These are phyloP conservation scores for Poeciliopsis paucimaculata DNA, from an alignment of 2,797 vertebrate genomes.

Conservation along the genomic window DNA sequence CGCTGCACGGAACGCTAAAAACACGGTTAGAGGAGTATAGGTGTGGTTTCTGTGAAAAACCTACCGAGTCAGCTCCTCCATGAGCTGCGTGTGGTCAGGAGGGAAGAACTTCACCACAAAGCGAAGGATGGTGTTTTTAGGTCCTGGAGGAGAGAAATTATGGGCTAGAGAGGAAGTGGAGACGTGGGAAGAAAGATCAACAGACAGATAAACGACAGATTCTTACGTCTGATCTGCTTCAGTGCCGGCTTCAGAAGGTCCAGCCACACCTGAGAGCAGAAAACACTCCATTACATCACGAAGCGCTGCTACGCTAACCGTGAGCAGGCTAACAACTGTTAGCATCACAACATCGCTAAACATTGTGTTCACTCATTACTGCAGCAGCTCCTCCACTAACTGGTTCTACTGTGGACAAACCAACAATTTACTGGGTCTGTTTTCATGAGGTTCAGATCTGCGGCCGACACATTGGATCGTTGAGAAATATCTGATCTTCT, in stretches of 20 bases:
- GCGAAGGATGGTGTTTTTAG: constrained; percentile 92
- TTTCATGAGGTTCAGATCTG: background rate
- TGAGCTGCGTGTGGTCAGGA: constrained; percentile 92
- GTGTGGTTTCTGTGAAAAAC: constrained; percentile 52
- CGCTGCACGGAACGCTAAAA: constrained; percentile 20
- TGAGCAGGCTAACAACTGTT: background rate
- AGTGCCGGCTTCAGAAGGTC: constrained; percentile 92
- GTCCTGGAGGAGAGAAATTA: constrained; percentile 79
- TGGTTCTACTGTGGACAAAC: background rate
- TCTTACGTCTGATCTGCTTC: constrained; percentile 93
- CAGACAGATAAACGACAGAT: background rate
- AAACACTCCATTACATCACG: background rate
- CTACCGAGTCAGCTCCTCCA: constrained; percentile 97
- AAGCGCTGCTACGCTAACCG: background rate
- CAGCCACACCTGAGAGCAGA: constrained; percentile 86
- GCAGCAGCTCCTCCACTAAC: background rate
- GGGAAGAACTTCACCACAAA: constrained; percentile 99
- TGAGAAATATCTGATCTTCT: background rate
- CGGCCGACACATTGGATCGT: background rate
- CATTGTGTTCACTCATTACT: background rate
- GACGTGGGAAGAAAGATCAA: background rate
- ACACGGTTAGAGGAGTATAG: constrained; percentile 15
- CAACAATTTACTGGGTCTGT: background rate
- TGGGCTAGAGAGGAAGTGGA: background rate
- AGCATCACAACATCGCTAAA: background rate